Percentiles rank a stretch among this genome's conserved stretches.
These are phyloP conservation scores for Pocillopora verrucosa DNA, from an alignment of 64 coral and sea anemone genomes.

Conservation along the genomic window DNA sequence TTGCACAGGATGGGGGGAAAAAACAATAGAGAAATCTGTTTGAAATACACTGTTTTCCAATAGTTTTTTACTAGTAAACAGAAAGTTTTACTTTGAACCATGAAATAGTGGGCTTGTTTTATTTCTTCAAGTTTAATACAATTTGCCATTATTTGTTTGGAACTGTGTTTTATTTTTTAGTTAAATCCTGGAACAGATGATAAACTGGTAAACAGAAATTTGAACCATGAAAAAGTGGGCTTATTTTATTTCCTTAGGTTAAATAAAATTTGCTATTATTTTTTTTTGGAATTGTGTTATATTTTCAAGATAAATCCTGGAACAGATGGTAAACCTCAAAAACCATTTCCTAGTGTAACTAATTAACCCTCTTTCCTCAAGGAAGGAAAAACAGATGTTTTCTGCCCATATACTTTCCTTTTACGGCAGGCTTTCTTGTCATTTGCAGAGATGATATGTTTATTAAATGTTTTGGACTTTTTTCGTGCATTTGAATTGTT, in stretches of 20 bases:
- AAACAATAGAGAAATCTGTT: too few relatives aligned
- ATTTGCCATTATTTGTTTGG: not conserved
- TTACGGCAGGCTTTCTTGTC: not conserved
- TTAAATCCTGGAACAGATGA: too few relatives aligned
- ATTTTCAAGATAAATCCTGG: not conserved
- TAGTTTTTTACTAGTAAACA: too few relatives aligned
- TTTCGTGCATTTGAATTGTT: too few relatives aligned
- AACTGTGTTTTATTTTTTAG: not conserved
- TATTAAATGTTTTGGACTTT: too few relatives aligned
- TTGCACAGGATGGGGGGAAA: too few relatives aligned
- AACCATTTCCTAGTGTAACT: constrained; percentile 7
- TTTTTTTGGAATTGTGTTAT: not conserved
- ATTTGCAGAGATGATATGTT: not conserved
- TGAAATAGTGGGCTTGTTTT: not conserved
- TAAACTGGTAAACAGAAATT: not conserved
- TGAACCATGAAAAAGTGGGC: not conserved
- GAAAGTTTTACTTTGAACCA: not conserved
- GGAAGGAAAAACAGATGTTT: constrained; percentile 1
- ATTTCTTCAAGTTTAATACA: not conserved
- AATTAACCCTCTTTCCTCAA: constrained; percentile 12
- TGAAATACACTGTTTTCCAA: too few relatives aligned
- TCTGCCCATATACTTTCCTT: not conserved
- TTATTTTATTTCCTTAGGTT: not conserved
- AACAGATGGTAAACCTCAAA: constrained; percentile 18
- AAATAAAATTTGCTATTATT: constrained; percentile 5